These are phyloP conservation scores for Colossoma macropomum DNA, from an alignment of 2,113 vertebrate genomes.

Conservation along the genomic window DNA sequence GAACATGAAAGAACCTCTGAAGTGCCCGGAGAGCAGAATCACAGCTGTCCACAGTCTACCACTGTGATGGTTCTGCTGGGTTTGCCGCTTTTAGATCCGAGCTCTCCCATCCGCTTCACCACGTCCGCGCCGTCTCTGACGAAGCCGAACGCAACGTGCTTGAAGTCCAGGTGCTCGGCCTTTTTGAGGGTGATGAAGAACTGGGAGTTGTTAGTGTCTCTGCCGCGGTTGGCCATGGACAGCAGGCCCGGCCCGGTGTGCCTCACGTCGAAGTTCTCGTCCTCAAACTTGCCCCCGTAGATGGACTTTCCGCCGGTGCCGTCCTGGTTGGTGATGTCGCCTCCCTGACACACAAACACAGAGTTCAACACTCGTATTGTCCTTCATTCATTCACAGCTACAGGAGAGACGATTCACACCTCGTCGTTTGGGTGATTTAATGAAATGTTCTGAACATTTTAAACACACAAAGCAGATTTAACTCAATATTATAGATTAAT, in stretches of 20 bases:
- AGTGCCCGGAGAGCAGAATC: slow-evolving; percentile 24
- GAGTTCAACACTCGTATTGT: slow-evolving; percentile 25
- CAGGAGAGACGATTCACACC: too few relatives aligned
- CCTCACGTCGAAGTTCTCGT: slow-evolving; percentile 90
- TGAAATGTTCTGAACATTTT: too few relatives aligned
- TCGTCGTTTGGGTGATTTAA: too few relatives aligned
- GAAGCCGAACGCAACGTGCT: slow-evolving; percentile 93
- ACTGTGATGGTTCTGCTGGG: slow-evolving; percentile 84
- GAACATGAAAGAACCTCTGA: background rate
- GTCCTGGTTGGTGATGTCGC: slow-evolving; percentile 88
- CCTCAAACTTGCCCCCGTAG: slow-evolving; percentile 89
- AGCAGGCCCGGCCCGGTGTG: slow-evolving; percentile 90
- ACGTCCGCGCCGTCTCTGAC: slow-evolving; percentile 90
- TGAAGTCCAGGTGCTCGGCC: slow-evolving; percentile 91
- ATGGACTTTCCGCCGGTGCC: slow-evolving; percentile 91
- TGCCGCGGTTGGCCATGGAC: slow-evolving; percentile 91
- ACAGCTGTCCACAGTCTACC: slow-evolving; percentile 89
- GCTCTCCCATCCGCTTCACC: slow-evolving; percentile 85
- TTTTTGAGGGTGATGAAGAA: slow-evolving; percentile 96
- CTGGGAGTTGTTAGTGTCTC: slow-evolving; percentile 91
- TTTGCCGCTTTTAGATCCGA: slow-evolving; percentile 83
- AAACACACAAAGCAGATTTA: too few relatives aligned
- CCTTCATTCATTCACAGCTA: too few relatives aligned
- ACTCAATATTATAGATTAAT: too few relatives aligned
- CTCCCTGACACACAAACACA: slow-evolving; percentile 76